Evolutionary conservation across 2,888 invertebrate genomes (phyloP).

Genomic region (Portevinia maculata): DNA sequence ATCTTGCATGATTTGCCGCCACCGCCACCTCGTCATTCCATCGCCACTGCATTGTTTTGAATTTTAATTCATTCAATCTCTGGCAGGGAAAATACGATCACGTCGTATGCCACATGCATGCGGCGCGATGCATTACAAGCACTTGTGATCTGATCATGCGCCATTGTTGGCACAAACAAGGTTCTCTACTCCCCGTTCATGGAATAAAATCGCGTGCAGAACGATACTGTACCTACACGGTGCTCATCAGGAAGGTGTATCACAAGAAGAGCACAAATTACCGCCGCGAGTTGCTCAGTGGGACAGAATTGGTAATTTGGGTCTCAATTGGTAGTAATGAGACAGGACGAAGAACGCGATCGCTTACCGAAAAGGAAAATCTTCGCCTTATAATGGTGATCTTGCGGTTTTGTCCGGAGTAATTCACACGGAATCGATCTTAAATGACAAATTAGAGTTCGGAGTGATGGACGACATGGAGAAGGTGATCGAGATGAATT

Average conservation of each 20-base stretch:
- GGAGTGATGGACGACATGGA: constrained; percentile 24
- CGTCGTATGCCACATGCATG: constrained; percentile 60
- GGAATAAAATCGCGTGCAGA: constrained; percentile 70
- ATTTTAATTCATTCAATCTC: constrained; percentile 70
- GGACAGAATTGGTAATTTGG: constrained; percentile 74
- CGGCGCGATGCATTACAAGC: constrained; percentile 51
- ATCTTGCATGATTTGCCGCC: constrained; percentile 45
- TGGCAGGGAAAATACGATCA: constrained; percentile 59
- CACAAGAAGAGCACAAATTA: constrained; percentile 71
- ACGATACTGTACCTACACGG: constrained; percentile 43
- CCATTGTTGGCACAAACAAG: constrained; percentile 67
- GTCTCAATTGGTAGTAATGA: constrained; percentile 73
- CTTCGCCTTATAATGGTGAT: constrained; percentile 49
- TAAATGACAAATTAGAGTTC: constrained; percentile 72
- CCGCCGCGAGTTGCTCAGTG: constrained; percentile 53
- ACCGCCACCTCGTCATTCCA: not conserved
- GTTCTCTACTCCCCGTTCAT: constrained; percentile 27
- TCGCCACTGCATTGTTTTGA: constrained; percentile 65
- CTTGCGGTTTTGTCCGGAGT: constrained; percentile 55
- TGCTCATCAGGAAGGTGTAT: constrained; percentile 54
- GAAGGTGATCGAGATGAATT: constrained; percentile 3
- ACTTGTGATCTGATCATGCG: constrained; percentile 68
- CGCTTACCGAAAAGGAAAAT: constrained; percentile 68
- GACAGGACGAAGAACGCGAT: constrained; percentile 72
- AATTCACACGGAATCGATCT: constrained; percentile 74